Conservation (phyloP, 23 tunicate genomes). For the Aplidium turbinatum region DNA sequence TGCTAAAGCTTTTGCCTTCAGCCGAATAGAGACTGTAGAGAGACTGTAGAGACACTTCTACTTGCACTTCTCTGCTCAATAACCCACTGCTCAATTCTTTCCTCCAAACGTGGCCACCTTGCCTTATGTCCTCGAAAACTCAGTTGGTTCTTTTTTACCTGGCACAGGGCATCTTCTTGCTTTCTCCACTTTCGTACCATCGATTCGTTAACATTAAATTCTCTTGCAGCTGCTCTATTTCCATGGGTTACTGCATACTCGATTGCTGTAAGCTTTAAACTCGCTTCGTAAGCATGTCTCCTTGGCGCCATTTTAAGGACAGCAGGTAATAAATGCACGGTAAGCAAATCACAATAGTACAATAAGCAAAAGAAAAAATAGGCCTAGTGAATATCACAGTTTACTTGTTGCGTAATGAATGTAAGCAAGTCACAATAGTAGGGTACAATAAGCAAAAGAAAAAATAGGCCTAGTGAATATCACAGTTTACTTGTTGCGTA, state of each 20-base stretch:
- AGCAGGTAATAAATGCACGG: no score
- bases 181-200: slow-evolving; percentile 60
- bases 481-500: no score
- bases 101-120: slow-evolving; percentile 64
- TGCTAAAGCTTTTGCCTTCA: slow-evolving; percentile 56
- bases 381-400: no score
- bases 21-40: slow-evolving; percentile 51
- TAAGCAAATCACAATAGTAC: no score
- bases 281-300: slow-evolving; percentile 62
- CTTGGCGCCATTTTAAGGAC: slow-evolving; percentile 58
- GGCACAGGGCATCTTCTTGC: slow-evolving; percentile 55
- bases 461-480: no score
- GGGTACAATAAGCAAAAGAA: no score
- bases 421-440: no score
- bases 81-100: slow-evolving; percentile 53
- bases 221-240: slow-evolving; percentile 53
- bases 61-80: slow-evolving; percentile 51
- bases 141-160: slow-evolving; percentile 40
- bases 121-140: slow-evolving; percentile 61
- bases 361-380: no score
- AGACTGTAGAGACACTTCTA: slow-evolving; percentile 49
- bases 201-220: slow-evolving; percentile 39
- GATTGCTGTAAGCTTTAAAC: slow-evolving; percentile 54
- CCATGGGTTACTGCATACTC: slow-evolving; percentile 51
- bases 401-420: no score